A percentile compares a stretch with the other conserved stretches of the same genome.
Evolutionary conservation across 2,113 vertebrate species (phyloP).

Genomic region (Scatophagus argus): DNA sequence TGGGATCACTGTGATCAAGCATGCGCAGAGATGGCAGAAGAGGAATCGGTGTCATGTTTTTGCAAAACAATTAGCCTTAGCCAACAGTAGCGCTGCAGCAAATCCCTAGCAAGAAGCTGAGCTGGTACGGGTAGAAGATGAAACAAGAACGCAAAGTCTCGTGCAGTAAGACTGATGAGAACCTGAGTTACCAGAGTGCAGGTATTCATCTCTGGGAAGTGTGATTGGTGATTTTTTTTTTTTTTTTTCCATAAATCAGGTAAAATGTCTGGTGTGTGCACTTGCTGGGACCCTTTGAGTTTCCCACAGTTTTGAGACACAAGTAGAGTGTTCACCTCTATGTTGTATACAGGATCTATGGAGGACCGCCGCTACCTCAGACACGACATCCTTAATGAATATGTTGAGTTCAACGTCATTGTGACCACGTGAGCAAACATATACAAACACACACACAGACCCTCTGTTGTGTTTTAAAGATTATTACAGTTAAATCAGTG

Average conservation of each 20-base stretch:
- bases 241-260: too few relatives aligned
- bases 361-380: conserved; percentile 92
- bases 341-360: conserved; percentile 85
- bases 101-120: neutral
- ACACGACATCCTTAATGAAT: conserved; percentile 88
- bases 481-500: neutral
- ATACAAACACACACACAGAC: neutral
- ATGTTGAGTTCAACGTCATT: conserved; percentile 91
- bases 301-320: neutral
- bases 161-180: neutral
- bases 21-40: neutral
- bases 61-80: neutral
- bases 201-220: neutral
- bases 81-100: neutral
- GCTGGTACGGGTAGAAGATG: neutral
- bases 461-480: neutral
- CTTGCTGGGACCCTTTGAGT: neutral
- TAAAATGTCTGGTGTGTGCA: neutral
- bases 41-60: neutral
- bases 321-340: neutral
- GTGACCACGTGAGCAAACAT: conserved; percentile 91
- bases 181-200: neutral
- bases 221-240: too few relatives aligned
- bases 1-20: neutral
- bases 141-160: neutral